These are phyloP conservation scores for Gymnarchus niloticus DNA, from an alignment of 2,113 vertebrate genomes.

Conservation along the genomic window DNA sequence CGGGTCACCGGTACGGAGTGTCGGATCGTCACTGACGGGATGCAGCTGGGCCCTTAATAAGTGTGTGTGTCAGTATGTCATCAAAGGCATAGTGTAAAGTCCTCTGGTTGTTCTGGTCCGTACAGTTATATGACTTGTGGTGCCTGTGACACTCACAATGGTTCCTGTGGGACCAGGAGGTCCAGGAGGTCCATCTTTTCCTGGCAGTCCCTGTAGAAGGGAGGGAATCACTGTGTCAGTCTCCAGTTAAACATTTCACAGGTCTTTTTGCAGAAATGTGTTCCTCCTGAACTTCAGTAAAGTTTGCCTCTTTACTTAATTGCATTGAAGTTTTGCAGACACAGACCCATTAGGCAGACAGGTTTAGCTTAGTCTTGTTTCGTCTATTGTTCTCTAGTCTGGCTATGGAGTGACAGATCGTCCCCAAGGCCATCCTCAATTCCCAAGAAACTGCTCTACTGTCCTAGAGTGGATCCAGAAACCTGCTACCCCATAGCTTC, in stretches of 20 bases:
- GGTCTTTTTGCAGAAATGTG: no score
- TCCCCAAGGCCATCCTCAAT: not conserved
- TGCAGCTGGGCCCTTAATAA: not conserved
- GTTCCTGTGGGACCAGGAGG: slow-evolving; percentile 75
- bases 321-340: no score
- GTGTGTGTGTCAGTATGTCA: not conserved
- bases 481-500: no score
- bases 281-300: no score
- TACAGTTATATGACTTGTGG: not conserved
- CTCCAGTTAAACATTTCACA: no score
- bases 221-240: slow-evolving; percentile 9
- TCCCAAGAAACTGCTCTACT: not conserved
- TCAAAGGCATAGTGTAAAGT: not conserved
- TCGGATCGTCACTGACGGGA: not conserved
- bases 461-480: no score
- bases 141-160: slow-evolving; percentile 63
- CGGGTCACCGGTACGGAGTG: no score
- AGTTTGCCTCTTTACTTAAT: no score
- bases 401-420: slow-evolving; percentile 1
- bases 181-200: slow-evolving; percentile 85
- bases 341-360: not conserved
- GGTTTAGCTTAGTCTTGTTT: not conserved
- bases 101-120: not conserved
- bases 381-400: not conserved
- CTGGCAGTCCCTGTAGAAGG: slow-evolving; percentile 71